These are phyloP conservation scores for Aradophagus sp. DNA, from an alignment of 1,140 invertebrate genomes.

Conservation along the genomic window DNA sequence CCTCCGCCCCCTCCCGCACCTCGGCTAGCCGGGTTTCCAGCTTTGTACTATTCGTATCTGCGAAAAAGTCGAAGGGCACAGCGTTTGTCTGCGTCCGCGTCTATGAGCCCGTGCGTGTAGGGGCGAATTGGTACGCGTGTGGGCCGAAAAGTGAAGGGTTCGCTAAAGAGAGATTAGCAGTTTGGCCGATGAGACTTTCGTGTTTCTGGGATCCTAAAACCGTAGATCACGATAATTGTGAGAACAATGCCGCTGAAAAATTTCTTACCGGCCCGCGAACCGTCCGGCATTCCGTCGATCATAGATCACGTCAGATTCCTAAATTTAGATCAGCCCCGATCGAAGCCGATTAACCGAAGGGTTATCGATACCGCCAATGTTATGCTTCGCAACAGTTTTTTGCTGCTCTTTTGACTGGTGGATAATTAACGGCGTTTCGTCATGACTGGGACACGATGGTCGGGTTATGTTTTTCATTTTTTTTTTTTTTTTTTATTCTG, in stretches of 20 bases:
- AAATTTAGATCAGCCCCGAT: constrained; percentile 24
- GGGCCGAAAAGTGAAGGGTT: constrained; percentile 71
- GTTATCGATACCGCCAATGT: constrained; percentile 1
- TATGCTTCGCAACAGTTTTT: no score
- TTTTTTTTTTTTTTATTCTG: no score
- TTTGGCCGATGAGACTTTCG: constrained; percentile 67
- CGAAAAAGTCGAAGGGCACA: constrained; percentile 44
- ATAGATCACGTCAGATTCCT: constrained; percentile 56
- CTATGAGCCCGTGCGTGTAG: constrained; percentile 6
- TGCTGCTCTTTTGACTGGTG: no score
- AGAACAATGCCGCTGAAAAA: constrained; percentile 73
- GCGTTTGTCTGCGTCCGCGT: constrained; percentile 7
- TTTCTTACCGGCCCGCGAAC: constrained; percentile 64
- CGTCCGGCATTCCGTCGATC: constrained; percentile 47
- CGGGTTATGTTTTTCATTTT: no score
- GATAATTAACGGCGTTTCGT: no score
- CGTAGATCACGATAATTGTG: constrained; percentile 76
- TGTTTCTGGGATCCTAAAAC: constrained; percentile 71
- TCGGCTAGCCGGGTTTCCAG: constrained; percentile 30
- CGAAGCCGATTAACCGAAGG: constrained; percentile 10
- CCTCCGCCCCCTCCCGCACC: constrained; percentile 20
- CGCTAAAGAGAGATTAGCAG: constrained; percentile 71
- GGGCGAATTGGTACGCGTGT: constrained; percentile 47
- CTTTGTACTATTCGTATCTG: constrained; percentile 49
- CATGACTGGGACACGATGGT: no score